Evolutionary conservation across 2,888 invertebrate species (phyloP).

Genomic region (Agrotis puta): DNA sequence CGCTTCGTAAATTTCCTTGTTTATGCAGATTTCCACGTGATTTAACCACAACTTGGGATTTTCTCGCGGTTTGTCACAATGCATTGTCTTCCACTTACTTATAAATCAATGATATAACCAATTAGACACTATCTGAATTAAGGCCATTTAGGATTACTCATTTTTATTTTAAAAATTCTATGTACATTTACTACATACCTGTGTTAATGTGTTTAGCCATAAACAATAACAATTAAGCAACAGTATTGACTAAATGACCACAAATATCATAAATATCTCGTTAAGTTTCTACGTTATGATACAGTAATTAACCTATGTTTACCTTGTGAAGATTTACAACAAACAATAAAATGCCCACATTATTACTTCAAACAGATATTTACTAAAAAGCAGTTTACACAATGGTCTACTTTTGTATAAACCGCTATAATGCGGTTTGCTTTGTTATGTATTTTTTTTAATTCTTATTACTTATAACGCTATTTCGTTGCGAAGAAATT

Average conservation of each 20-base stretch:
- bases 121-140: background rate
- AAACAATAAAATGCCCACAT: constrained; percentile 16
- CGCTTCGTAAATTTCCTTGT: constrained; percentile 9
- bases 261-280: background rate
- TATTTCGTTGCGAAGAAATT: no score
- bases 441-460: background rate
- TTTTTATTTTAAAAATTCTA: no score
- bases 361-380: background rate
- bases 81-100: constrained; percentile 3
- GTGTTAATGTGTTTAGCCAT: background rate
- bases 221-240: background rate
- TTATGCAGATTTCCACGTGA: background rate
- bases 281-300: background rate
- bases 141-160: no score
- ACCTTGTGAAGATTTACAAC: constrained; percentile 7
- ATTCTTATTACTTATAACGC: background rate
- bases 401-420: background rate
- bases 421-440: background rate
- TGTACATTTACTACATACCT: background rate
- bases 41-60: constrained; percentile 18
- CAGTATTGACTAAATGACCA: background rate
- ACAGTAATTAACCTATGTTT: background rate
- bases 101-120: constrained; percentile 8
- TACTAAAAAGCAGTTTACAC: no score
- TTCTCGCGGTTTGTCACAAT: background rate